phyloP scores from a whole-genome alignment of 1,140 invertebrate species.

The Drosophila ficusphila region DNA sequence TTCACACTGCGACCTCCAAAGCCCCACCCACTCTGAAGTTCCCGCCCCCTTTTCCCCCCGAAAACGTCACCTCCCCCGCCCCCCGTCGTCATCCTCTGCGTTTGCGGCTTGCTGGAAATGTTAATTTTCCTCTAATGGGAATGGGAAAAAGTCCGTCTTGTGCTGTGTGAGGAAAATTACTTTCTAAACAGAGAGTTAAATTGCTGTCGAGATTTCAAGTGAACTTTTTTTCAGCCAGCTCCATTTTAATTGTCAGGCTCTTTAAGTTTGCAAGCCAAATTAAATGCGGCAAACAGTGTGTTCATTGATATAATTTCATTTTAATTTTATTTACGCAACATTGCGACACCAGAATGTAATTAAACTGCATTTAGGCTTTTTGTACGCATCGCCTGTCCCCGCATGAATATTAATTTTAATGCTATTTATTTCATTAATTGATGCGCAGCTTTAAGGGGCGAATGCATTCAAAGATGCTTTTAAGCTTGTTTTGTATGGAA shows the following conservation, averaged over 20 bases:
- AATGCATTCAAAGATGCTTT: background rate
- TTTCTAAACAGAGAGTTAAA: slow-evolving; percentile 30
- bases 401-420: slow-evolving; percentile 16
- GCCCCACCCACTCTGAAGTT: slow-evolving; percentile 7
- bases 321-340: slow-evolving; percentile 18
- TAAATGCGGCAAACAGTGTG: background rate
- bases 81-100: slow-evolving; percentile 17
- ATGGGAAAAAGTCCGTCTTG: slow-evolving; percentile 5
- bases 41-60: too few species aligned
- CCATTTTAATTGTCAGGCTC: slow-evolving; percentile 2
- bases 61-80: background rate
- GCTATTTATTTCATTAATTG: slow-evolving; percentile 3
- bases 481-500: background rate
- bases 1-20: background rate
- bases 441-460: background rate
- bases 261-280: slow-evolving; percentile 8
- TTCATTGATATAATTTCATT: slow-evolving; percentile 4
- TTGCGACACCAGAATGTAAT: slow-evolving; percentile 9
- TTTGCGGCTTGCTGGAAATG: slow-evolving; percentile 46
- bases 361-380: slow-evolving; percentile 10
- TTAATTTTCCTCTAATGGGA: slow-evolving; percentile 40
- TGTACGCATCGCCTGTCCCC: background rate
- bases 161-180: slow-evolving; percentile 28
- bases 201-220: slow-evolving; percentile 25
- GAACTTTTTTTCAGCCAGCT: background rate